A percentile compares a stretch with the other conserved stretches of the same genome.
Conservation (phyloP, 2,888 invertebrate species). For the Apantesis nais region DNA sequence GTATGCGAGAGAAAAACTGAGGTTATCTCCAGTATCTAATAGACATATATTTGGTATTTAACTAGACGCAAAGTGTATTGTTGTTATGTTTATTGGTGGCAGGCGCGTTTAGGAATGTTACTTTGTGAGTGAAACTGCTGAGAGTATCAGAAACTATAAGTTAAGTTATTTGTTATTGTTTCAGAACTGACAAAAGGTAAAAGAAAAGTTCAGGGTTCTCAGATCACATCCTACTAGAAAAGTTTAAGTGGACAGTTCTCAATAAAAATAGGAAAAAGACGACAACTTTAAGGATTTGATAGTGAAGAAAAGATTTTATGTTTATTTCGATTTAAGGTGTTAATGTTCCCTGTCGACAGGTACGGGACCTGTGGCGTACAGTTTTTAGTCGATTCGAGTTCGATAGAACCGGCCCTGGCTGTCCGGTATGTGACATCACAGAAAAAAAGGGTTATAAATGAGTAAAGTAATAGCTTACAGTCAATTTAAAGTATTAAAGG, state of each 20-base stretch:
- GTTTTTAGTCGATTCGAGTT: no score
- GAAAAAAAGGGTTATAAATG: no score
- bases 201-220: neutral
- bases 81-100: slow-evolving; percentile 4
- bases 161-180: slow-evolving; percentile 10
- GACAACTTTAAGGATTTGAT: slow-evolving; percentile 3
- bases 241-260: neutral
- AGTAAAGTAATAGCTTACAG: no score
- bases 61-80: neutral
- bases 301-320: neutral
- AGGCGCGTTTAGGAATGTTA: neutral
- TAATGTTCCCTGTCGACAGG: no score
- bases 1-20: neutral
- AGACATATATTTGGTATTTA: neutral
- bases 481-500: no score
- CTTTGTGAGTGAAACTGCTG: neutral
- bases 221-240: neutral
- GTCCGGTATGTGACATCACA: no score
- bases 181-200: slow-evolving; percentile 4
- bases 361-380: no score
- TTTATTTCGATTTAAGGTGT: neutral
- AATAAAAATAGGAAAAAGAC: slow-evolving; percentile 7
- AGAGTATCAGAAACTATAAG: neutral
- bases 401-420: no score
- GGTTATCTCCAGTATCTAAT: neutral